Conservation (phyloP, 92 coral and sea anemone species). For the Actinostola sp. region DNA sequence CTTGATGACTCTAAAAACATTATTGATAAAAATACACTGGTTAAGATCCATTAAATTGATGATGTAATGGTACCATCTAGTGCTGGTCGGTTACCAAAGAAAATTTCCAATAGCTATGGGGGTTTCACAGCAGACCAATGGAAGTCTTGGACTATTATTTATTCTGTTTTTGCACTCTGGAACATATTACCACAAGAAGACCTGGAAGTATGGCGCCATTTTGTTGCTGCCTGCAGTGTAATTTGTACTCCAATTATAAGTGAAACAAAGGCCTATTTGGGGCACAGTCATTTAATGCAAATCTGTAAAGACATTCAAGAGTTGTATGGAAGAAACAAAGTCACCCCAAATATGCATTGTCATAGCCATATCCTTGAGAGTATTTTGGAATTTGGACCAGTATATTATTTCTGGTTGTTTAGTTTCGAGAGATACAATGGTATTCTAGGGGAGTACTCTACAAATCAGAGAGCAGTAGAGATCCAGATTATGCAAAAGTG, state of each 20-base stretch:
- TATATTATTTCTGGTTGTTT: constrained; percentile 54
- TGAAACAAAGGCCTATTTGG: constrained; percentile 17
- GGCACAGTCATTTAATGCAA: not conserved
- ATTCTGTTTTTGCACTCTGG: constrained; percentile 40
- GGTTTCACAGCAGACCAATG: constrained; percentile 64
- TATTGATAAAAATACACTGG: constrained; percentile 3
- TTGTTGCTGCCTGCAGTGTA: constrained; percentile 32
- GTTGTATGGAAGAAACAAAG: constrained; percentile 41
- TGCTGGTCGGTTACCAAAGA: constrained; percentile 50
- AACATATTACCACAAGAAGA: constrained; percentile 22
- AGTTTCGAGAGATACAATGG: constrained; percentile 54
- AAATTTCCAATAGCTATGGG: constrained; percentile 40
- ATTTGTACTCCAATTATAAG: constrained; percentile 34
- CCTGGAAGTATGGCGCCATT: constrained; percentile 46
- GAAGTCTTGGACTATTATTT: constrained; percentile 46
- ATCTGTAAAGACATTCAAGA: constrained; percentile 38
- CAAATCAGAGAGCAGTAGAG: constrained; percentile 37
- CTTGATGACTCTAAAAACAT: not conserved
- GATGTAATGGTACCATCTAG: constrained; percentile 26
- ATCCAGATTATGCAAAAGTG: constrained; percentile 57
- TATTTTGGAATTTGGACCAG: constrained; percentile 63
- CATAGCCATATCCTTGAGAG: constrained; percentile 51
- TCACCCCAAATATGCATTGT: constrained; percentile 60
- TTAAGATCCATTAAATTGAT: constrained; percentile 36
- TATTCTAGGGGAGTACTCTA: constrained; percentile 38